Evolutionary conservation across 1,140 invertebrate genomes (phyloP).

Genomic region (Micrasema minimum): DNA sequence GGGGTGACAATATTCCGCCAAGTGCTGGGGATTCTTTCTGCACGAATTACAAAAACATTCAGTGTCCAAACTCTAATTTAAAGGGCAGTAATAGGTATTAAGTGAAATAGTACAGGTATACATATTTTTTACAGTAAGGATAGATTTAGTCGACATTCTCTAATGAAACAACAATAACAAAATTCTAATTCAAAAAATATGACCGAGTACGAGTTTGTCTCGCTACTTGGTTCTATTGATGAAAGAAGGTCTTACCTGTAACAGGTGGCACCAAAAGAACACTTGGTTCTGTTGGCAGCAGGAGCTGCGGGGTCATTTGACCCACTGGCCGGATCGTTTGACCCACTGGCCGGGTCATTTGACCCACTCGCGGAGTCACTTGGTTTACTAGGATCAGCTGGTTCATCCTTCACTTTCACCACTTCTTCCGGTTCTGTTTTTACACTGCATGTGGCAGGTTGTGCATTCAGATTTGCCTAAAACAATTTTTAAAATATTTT

Average conservation of each 20-base stretch:
- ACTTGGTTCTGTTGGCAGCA: conserved; percentile 1
- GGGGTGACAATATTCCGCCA: conserved; percentile 32
- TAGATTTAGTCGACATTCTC: too few species aligned
- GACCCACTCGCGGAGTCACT: neutral
- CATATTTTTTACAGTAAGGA: too few species aligned
- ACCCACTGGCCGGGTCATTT: neutral
- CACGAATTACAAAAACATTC: too few species aligned
- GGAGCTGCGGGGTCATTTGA: neutral
- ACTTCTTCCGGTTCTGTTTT: conserved; percentile 8
- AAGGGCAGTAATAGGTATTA: too few species aligned
- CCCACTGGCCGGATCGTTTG: neutral
- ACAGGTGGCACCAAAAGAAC: conserved; percentile 19
- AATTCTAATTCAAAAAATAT: too few species aligned
- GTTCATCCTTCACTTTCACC: conserved; percentile 12
- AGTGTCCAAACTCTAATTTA: too few species aligned
- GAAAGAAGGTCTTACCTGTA: conserved; percentile 23
- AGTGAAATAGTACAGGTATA: too few species aligned
- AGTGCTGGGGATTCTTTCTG: conserved; percentile 33
- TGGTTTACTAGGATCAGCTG: neutral
- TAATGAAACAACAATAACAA: too few species aligned
- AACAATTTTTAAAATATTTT: too few species aligned
- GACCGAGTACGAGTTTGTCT: too few species aligned
- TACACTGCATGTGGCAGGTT: neutral
- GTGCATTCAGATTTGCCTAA: too few species aligned
- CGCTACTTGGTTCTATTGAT: too few species aligned